Conservation (phyloP, 2,888 invertebrate species). For the Plebejus argus region DNA sequence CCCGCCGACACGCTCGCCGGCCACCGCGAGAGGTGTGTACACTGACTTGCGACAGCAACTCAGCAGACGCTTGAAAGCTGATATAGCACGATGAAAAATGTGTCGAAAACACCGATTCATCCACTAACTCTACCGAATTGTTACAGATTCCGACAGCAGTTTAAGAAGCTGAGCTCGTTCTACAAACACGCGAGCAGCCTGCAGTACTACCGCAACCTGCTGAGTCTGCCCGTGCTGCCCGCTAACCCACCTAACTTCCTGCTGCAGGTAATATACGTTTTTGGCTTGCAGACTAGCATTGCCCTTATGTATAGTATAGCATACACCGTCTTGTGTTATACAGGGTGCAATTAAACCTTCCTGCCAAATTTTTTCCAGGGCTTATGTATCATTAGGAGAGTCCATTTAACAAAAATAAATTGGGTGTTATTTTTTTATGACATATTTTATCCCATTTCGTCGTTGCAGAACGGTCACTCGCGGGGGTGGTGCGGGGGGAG, state of each 20-base stretch:
- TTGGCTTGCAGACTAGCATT: not conserved
- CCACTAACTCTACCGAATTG: not conserved
- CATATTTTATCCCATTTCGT: no score
- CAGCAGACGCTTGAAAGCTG: no score
- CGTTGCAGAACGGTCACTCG: no score
- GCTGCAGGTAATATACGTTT: slow-evolving; percentile 69
- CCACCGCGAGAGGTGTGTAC: slow-evolving; percentile 88
- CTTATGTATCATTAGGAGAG: no score
- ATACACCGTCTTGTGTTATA: no score
- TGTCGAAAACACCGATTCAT: not conserved
- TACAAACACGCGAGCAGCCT: slow-evolving; percentile 95
- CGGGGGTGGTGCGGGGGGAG: no score
- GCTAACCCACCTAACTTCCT: slow-evolving; percentile 97
- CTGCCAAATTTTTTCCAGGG: no score
- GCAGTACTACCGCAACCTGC: slow-evolving; percentile 98
- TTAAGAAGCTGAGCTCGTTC: slow-evolving; percentile 92
- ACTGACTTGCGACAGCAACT: not conserved
- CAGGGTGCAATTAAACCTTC: no score
- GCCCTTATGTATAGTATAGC: not conserved
- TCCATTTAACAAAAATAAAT: no score
- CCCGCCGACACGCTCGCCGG: slow-evolving; percentile 95
- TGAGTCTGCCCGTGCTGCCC: slow-evolving; percentile 95
- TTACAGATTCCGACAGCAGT: slow-evolving; percentile 92
- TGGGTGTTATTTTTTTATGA: no score
- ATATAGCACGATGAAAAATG: no score